Evolutionary conservation across 2,113 vertebrate species (phyloP).

Genomic region (Telmatochromis sp.): DNA sequence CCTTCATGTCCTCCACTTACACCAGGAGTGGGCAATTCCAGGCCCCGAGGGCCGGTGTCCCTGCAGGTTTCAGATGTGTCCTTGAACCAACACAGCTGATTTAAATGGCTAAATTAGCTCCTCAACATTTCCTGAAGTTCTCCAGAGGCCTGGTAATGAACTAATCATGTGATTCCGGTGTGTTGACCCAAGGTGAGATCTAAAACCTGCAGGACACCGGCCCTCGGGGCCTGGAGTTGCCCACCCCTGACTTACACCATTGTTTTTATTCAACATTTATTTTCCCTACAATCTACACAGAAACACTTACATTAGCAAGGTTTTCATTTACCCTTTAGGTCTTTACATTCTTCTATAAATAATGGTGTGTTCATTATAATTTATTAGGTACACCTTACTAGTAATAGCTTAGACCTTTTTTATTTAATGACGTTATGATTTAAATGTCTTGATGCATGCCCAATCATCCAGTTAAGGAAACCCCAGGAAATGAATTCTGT

Average conservation of each 20-base stretch:
- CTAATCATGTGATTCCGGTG: background rate
- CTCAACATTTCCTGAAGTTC: background rate
- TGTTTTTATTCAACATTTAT: background rate
- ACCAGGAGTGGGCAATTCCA: rapidly evolving
- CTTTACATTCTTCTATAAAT: background rate
- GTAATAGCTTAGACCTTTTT: background rate
- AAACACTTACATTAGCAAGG: background rate
- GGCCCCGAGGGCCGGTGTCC: rapidly evolving
- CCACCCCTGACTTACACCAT: background rate
- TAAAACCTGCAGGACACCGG: background rate
- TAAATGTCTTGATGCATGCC: background rate
- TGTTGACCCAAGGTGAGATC: background rate
- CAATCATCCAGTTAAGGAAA: background rate
- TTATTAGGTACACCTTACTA: background rate
- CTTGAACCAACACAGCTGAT: background rate
- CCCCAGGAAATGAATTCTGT: background rate
- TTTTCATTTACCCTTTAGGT: background rate
- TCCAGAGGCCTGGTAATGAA: rapidly evolving
- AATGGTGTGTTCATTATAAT: background rate
- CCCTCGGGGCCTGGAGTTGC: rapidly evolving
- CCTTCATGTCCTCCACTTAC: background rate
- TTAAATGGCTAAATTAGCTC: background rate
- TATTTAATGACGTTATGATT: rapidly evolving
- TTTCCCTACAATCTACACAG: background rate
- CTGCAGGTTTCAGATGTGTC: background rate